Percentiles rank a stretch among this genome's conserved stretches.
Evolutionary conservation across 2,888 invertebrate genomes (phyloP).

Genomic region (Gonocerus acuteangulatus): DNA sequence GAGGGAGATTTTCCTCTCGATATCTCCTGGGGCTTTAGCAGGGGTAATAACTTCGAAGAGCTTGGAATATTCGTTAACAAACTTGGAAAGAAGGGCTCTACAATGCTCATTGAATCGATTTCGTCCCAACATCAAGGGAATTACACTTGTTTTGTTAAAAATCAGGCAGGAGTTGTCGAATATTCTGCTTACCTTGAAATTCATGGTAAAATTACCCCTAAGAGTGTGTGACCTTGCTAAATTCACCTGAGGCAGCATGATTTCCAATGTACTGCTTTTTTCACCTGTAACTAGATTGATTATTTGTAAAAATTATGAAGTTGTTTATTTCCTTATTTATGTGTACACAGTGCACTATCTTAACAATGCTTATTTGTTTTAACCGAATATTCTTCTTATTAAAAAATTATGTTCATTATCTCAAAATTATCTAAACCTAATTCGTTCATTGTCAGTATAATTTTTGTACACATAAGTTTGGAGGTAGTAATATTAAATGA

Average conservation of each 20-base stretch:
- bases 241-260: conserved; percentile 13
- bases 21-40: conserved; percentile 56
- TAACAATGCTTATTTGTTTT: background rate
- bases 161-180: conserved; percentile 50
- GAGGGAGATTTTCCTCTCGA: conserved; percentile 68
- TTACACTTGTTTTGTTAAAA: conserved; percentile 53
- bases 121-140: conserved; percentile 45
- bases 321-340: background rate
- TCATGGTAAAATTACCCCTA: conserved; percentile 49
- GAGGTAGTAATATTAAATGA: background rate
- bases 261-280: background rate
- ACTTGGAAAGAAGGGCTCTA: conserved; percentile 44
- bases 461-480: conserved; percentile 1
- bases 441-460: background rate
- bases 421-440: background rate
- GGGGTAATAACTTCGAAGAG: conserved; percentile 41
- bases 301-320: background rate
- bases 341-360: background rate
- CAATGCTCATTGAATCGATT: conserved; percentile 38
- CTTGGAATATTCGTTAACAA: conserved; percentile 44
- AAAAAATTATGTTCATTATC: background rate
- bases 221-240: conserved; percentile 10
- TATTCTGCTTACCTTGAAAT: conserved; percentile 51
- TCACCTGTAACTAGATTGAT: background rate
- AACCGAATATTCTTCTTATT: background rate